phyloP scores from a whole-genome alignment of 2,113 vertebrate species.

The Salvator merianae region DNA sequence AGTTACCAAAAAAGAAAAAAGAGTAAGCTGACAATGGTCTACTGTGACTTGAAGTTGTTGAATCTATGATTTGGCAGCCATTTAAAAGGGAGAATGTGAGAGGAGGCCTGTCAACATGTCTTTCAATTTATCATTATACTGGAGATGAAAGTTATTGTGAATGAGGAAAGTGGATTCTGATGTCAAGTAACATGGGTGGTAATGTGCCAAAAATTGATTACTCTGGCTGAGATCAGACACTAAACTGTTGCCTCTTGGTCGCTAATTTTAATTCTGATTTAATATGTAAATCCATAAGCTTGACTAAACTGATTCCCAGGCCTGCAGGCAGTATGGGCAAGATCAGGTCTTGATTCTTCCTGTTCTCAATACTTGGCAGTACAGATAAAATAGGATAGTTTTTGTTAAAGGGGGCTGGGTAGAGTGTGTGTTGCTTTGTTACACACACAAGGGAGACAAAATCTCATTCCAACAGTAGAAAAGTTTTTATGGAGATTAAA shows the following conservation, averaged over 20 bases:
- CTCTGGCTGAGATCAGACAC: background rate
- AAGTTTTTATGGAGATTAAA: background rate
- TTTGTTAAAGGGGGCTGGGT: background rate
- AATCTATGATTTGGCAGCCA: constrained; percentile 73
- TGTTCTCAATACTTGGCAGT: background rate
- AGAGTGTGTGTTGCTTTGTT: background rate
- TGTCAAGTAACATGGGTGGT: constrained; percentile 62
- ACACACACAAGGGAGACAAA: background rate
- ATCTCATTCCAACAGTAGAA: no score
- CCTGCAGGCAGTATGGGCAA: background rate
- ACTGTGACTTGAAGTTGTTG: constrained; percentile 61
- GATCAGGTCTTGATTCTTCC: background rate
- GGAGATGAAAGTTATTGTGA: constrained; percentile 71
- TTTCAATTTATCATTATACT: constrained; percentile 68
- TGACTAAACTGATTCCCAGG: background rate
- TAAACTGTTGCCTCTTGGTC: constrained; percentile 48
- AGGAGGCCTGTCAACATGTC: constrained; percentile 61
- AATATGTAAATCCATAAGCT: background rate
- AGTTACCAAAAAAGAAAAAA: constrained; percentile 49
- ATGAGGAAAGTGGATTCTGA: constrained; percentile 57
- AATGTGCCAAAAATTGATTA: constrained; percentile 28
- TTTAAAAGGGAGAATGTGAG: constrained; percentile 68
- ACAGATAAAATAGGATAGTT: background rate
- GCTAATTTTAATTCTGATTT: constrained; percentile 30
- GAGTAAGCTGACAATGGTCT: constrained; percentile 69